Evolutionary conservation across 2,888 invertebrate species (phyloP).

Genomic region (Oegoconia quadripuncta): DNA sequence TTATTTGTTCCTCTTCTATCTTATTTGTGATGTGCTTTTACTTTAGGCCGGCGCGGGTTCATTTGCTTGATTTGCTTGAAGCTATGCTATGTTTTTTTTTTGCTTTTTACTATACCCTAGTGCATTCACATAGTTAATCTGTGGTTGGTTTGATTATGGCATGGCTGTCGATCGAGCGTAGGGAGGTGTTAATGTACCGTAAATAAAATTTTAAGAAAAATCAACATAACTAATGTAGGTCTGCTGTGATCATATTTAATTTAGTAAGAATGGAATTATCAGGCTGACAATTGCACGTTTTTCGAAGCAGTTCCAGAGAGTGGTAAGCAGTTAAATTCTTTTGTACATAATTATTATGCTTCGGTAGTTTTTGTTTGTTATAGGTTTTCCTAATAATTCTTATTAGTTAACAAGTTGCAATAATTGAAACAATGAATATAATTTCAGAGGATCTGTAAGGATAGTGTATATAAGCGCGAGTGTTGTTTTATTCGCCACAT

Average conservation of each 20-base stretch:
- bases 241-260: slow-evolving; percentile 29
- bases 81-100: too few relatives aligned
- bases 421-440: slow-evolving; percentile 14
- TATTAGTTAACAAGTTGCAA: slow-evolving; percentile 21
- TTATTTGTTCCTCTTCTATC: slow-evolving; percentile 10
- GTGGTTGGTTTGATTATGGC: slow-evolving; percentile 37
- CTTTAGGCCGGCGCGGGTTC: too few relatives aligned
- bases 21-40: slow-evolving; percentile 42
- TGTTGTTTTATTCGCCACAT: slow-evolving; percentile 24
- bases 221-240: slow-evolving; percentile 44
- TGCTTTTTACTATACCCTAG: too few relatives aligned
- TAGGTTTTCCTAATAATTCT: slow-evolving; percentile 27
- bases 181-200: slow-evolving; percentile 42
- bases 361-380: slow-evolving; percentile 36
- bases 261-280: slow-evolving; percentile 55
- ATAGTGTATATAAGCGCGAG: slow-evolving; percentile 10
- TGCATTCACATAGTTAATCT: slow-evolving; percentile 4
- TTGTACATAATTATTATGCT: slow-evolving; percentile 33
- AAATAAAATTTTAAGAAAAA: slow-evolving; percentile 43
- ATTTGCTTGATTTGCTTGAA: too few relatives aligned
- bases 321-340: slow-evolving; percentile 52
- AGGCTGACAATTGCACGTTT: slow-evolving; percentile 47
- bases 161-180: slow-evolving; percentile 65
- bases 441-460: neutral
- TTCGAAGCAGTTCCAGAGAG: slow-evolving; percentile 48